phyloP scores from a whole-genome alignment of 2,888 invertebrate species.

The Cacoxenus indagator region DNA sequence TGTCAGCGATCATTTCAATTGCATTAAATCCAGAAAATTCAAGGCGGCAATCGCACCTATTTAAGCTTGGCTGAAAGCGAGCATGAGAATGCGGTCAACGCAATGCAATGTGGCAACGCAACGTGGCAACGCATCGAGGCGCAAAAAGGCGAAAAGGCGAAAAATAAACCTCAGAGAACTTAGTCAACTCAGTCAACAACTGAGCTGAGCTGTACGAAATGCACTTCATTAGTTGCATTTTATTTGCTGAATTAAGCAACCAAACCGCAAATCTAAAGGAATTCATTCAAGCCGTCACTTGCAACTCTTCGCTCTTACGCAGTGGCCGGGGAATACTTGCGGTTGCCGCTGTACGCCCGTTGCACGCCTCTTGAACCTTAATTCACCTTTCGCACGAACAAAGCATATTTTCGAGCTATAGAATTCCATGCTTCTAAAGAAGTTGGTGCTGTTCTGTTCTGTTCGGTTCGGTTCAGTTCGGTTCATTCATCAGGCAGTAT shows the following conservation, averaged over 20 bases:
- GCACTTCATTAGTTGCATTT: slow-evolving; percentile 21
- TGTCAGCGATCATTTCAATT: not conserved
- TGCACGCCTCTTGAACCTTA: not conserved
- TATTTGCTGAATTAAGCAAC: slow-evolving; percentile 1
- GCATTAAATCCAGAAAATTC: not conserved
- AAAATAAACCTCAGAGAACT: not conserved
- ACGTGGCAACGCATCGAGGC: not conserved
- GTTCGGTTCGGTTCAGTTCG: no score
- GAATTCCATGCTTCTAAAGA: not conserved
- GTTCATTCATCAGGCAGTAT: not conserved
- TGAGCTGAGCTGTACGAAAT: not conserved
- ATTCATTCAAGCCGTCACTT: not conserved
- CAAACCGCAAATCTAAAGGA: slow-evolving; percentile 3
- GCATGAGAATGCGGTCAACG: no score
- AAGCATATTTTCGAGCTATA: not conserved
- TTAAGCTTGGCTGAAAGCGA: not conserved
- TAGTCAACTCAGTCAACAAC: not conserved
- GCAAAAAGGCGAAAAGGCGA: not conserved
- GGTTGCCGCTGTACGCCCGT: not conserved
- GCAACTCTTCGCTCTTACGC: not conserved
- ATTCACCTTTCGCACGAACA: not conserved
- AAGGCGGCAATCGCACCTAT: no score
- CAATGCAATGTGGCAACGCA: no score
- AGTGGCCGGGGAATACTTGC: no score
- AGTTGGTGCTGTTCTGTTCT: no score